Evolutionary conservation across 1,140 invertebrate species (phyloP), one percentile per base, ranked within the genome.

Genomic region (Lepidurus apus): DNA sequence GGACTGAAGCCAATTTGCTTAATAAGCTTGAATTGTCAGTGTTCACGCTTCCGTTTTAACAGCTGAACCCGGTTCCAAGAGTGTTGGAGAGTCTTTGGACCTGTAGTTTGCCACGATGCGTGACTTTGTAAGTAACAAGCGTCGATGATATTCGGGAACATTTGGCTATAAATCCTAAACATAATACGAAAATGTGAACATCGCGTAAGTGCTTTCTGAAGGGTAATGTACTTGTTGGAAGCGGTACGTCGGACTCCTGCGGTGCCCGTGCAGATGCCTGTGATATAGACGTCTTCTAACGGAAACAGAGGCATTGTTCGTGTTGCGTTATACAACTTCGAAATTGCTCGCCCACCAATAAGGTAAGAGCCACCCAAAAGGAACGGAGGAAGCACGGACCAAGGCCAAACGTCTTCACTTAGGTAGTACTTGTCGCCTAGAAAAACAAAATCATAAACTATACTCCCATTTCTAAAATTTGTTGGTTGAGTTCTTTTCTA

Each of bases 211-310:
- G 24, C 65, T n/a, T 73, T 73, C 65, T 73, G 24, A n/a, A 2
- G 74, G 26, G 74, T 17, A 11, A 34, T 44, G 75, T 77, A 77
- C 75, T 47, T 47, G 43, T 24, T 21, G 4, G 47, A 34, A 77
- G 43, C 47, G 10, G 47, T 47, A 11, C 75, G 75, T 21, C 47
- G 42, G 75, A 77, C 43, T 5, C 47, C 43, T 43, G 34, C 75
- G 43, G 75, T n/a, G 13, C 43, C 78, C 11, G 78, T 43, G 74
- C 78, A 79, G 73, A 79, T 13, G 42, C 78, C 78, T 7, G 78
- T 79, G 10, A 79, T 74, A 74, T 79, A 79, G n/a, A 79, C 78
- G 44, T 79, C 78, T 34, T 79, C 78, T 17, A 79, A 42, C 10
- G 73, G 73, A 34, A 79, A 24, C 17, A 79, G 7, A 3, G 78